A percentile compares a stretch with the other conserved stretches of the same genome.
phyloP scores from a whole-genome alignment of 1,140 invertebrate genomes.

The Drosophila chauvacae region DNA sequence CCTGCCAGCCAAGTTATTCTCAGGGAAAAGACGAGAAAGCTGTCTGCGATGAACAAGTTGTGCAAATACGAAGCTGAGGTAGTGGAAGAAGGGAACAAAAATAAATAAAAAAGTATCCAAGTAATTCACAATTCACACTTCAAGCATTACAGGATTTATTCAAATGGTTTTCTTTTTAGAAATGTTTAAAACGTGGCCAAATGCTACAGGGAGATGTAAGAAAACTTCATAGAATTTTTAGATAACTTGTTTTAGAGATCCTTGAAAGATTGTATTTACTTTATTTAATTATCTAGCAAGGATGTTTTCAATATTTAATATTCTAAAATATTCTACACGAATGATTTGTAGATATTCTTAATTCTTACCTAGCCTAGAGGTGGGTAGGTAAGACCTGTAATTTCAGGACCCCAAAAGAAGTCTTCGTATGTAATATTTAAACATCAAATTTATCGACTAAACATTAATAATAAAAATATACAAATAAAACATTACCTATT shows the following conservation, averaged over 20 bases:
- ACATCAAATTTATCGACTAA: no score
- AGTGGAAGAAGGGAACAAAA: background rate
- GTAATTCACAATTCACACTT: slow-evolving; percentile 4
- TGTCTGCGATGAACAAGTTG: slow-evolving; percentile 5
- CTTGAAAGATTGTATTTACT: background rate
- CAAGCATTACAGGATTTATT: background rate
- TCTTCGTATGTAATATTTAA: background rate
- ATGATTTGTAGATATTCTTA: no score
- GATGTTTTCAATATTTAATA: no score
- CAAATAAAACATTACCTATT: no score
- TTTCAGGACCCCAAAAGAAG: no score
- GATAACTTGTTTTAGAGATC: background rate
- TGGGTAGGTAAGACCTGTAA: no score
- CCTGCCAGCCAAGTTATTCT: background rate
- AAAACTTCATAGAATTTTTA: background rate
- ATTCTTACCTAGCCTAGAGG: no score
- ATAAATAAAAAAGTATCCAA: background rate
- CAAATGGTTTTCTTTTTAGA: background rate
- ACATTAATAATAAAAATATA: no score
- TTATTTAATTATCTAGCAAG: no score
- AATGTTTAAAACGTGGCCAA: background rate
- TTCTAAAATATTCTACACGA: no score
- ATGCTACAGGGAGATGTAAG: background rate
- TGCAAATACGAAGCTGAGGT: background rate
- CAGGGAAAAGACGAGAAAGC: background rate